Evolutionary conservation across 1,140 invertebrate genomes (phyloP).

Genomic region (Diabrotica virgifera): DNA sequence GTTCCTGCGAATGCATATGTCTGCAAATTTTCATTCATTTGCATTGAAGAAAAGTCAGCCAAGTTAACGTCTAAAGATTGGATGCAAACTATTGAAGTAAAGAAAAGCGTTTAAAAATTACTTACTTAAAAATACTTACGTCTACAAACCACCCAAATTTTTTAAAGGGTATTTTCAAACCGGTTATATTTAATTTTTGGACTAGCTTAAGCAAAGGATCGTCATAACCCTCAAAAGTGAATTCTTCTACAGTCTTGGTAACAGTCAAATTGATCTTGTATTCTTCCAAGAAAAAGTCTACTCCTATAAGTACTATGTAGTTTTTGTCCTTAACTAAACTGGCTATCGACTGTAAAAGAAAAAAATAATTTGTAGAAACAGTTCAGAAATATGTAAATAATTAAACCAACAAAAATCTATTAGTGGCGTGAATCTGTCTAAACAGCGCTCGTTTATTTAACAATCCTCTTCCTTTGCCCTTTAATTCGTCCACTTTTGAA

Average conservation of each 20-base stretch:
- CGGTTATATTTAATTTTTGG: conserved; percentile 55
- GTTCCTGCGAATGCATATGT: no score
- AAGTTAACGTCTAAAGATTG: no score
- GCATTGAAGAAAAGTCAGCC: no score
- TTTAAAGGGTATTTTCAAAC: conserved; percentile 58
- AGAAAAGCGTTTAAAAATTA: neutral
- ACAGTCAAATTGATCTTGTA: conserved; percentile 56
- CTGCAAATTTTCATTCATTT: no score
- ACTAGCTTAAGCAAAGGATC: conserved; percentile 64
- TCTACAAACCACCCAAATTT: conserved; percentile 77
- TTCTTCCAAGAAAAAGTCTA: conserved; percentile 54
- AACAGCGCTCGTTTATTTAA: no score
- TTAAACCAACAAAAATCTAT: no score
- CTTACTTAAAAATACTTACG: conserved; percentile 43
- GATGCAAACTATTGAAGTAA: no score
- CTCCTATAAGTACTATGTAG: conserved; percentile 49
- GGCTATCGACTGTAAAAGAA: conserved; percentile 59
- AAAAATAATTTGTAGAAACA: neutral
- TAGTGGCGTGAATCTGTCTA: no score
- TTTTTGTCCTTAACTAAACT: conserved; percentile 54
- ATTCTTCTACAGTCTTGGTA: conserved; percentile 61
- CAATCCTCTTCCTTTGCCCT: no score
- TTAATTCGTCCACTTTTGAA: no score
- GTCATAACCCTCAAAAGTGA: conserved; percentile 74
- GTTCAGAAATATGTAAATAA: no score